Conservation (phyloP, 2,113 vertebrate species). For the Salvelinus namaycush region DNA sequence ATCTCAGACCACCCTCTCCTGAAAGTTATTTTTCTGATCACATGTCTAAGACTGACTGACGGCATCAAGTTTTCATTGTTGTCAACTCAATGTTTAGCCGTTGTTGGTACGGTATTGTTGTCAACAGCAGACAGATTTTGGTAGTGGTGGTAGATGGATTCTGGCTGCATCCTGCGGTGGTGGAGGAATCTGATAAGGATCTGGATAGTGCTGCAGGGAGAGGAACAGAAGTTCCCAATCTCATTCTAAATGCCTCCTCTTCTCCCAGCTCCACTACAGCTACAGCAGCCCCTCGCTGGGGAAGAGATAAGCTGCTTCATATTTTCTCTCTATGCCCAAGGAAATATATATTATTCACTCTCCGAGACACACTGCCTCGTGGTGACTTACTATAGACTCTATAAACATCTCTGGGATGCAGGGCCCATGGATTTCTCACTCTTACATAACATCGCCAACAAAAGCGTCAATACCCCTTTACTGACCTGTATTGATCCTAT, state of each 20-base stretch:
- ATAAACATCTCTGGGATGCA: conserved; percentile 25
- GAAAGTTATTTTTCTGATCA: neutral
- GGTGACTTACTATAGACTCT: conserved; percentile 27
- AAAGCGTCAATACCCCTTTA: conserved; percentile 64
- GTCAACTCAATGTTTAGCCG: neutral
- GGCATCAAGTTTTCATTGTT: neutral
- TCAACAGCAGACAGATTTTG: conserved; percentile 16
- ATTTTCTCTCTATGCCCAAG: conserved; percentile 38
- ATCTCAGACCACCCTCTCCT: neutral
- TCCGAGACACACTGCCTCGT: conserved; percentile 14
- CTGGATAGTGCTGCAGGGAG: conserved; percentile 42
- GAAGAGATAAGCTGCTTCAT: conserved; percentile 40
- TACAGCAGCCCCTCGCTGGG: no score
- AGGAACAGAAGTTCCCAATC: conserved; percentile 19
- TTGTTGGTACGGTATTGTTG: conserved; percentile 13
- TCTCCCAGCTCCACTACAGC: neutral
- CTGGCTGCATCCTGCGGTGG: conserved; percentile 41
- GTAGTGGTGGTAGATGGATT: conserved; percentile 40
- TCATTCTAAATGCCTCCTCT: neutral
- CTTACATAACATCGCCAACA: conserved; percentile 24
- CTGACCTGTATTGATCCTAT: conserved; percentile 70
- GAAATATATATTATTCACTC: conserved; percentile 37
- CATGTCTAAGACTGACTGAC: neutral
- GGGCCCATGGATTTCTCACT: conserved; percentile 36
- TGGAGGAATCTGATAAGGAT: conserved; percentile 55